Evolutionary conservation across 1,140 invertebrate species (phyloP), one percentile per base, ranked within the genome.

Genomic region (Eurosta solidaginis): DNA sequence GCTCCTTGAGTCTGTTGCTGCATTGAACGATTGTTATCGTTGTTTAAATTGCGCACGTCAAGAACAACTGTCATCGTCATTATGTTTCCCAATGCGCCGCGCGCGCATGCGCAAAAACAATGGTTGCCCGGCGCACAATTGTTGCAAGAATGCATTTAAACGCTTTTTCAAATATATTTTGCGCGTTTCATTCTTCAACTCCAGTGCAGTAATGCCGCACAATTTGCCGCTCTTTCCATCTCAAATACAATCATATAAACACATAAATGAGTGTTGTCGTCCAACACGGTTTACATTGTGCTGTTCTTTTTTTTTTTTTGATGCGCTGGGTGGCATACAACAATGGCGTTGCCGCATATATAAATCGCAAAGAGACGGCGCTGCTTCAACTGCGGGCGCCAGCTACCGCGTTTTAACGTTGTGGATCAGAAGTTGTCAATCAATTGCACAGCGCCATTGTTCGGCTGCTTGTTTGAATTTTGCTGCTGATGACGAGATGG

Each of bases 11-110:
- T 68, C 76, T 79, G 78, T 79, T 74, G 73, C 44, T 78, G 25
- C n/a, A 68, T 40, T 45, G 36, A n/a, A 40, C 78, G 77, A 80
- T 80, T 80, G 79, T 80, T 80, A 80, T 80, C 79, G 78, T 74
- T 73, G 74, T 77, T 80, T 79, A 80, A 80, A 80, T 80, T 80
- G 79, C 77, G 75, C 79, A 80, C 78, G 75, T 80, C 79, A 80
- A 80, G 77, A 78, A 80, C 76, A 77, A 80, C 79, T 80, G 79
- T 80, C 79, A 78, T 77, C 79, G 76, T 78, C 77, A 80, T 80
- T 77, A 80, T 80, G 79, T 80, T 76, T 42, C 25, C 73, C 73
- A 74, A 74, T 74, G 44, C 40, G 40, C 40, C 44, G 22, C 40
- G 22, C 44, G 44, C 44, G 7, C 7, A 7, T 45, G 44, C 17